Conservation (phyloP, 2,113 vertebrate genomes). For the Alexandromys fortis region DNA sequence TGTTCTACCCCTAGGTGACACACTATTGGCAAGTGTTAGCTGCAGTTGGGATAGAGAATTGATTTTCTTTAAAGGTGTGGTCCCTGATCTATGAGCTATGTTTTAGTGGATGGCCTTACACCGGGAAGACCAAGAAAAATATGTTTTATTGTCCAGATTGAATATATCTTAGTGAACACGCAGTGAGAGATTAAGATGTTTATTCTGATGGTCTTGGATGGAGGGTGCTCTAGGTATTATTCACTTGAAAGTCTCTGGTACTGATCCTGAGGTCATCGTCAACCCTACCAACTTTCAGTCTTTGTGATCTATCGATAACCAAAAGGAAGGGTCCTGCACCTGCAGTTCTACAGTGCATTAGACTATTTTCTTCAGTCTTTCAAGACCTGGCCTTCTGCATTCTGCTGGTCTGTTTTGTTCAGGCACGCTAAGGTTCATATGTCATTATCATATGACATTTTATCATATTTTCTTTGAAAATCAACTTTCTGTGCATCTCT, state of each 20-base stretch:
- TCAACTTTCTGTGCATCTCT: not conserved
- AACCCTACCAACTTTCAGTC: not conserved
- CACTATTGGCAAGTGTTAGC: not conserved
- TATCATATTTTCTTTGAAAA: not conserved
- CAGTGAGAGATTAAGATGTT: not conserved
- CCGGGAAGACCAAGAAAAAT: not conserved
- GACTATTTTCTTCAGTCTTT: not conserved
- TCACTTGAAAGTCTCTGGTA: not conserved
- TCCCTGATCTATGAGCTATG: no score
- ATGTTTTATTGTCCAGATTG: not conserved
- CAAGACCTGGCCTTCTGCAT: no score
- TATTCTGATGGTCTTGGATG: not conserved
- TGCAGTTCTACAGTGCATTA: not conserved
- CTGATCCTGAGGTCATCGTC: not conserved
- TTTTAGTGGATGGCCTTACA: not conserved
- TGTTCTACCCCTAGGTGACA: not conserved
- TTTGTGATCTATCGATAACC: not conserved
- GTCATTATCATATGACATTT: not conserved
- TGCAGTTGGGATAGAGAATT: not conserved
- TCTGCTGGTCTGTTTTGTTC: not conserved
- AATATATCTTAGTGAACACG: not conserved
- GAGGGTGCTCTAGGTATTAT: not conserved
- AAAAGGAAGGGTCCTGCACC: not conserved
- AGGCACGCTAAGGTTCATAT: not conserved
- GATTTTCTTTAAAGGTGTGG: not conserved